Evolutionary conservation across 2,797 vertebrate genomes (phyloP).

Genomic region (Sternotherus odoratus): DNA sequence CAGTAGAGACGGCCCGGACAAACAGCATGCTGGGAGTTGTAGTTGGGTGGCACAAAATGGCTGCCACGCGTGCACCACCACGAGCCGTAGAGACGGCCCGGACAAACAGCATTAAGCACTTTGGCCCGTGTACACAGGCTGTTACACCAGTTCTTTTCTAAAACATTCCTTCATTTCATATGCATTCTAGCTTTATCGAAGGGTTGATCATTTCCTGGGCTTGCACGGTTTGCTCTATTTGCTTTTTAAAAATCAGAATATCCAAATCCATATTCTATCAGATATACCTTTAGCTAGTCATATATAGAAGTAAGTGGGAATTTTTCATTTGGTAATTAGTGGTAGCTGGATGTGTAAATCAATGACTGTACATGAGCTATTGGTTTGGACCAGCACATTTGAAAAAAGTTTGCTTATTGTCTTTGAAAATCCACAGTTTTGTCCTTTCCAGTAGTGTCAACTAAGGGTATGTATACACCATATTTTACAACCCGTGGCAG

Average conservation of each 20-base stretch:
- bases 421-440: background rate
- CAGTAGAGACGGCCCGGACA: too few species aligned
- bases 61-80: too few species aligned
- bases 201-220: background rate
- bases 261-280: background rate
- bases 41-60: too few species aligned
- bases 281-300: background rate
- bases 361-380: background rate
- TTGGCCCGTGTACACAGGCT: too few species aligned
- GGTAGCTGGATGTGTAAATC: background rate
- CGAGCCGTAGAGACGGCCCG: too few species aligned
- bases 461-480: too few species aligned
- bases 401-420: background rate
- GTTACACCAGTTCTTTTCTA: too few species aligned
- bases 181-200: fast-evolving
- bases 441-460: background rate
- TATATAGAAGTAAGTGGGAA: background rate
- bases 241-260: background rate
- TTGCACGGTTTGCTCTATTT: background rate
- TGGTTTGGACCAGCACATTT: background rate
- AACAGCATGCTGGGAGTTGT: too few species aligned
- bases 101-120: too few species aligned
- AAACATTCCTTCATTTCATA: background rate
- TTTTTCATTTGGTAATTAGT: background rate
- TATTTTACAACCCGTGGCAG: too few species aligned